These are phyloP conservation scores for Drosophila kambysellisi DNA, from an alignment of 2,888 invertebrate species.

Conservation along the genomic window DNA sequence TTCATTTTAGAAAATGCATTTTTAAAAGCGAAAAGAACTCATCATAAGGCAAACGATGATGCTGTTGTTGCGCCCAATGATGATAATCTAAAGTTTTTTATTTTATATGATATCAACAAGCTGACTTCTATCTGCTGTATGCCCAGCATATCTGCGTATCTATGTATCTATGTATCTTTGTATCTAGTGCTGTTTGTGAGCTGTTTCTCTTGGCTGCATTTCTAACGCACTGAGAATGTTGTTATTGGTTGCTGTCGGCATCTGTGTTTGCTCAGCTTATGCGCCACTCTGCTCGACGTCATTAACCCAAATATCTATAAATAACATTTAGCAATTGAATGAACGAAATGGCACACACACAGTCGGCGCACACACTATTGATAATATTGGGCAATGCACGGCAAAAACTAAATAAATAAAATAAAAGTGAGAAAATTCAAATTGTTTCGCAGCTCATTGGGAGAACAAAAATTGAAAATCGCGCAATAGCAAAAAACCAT, in stretches of 20 bases:
- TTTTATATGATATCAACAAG: constrained; percentile 42
- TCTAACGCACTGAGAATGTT: constrained; percentile 32
- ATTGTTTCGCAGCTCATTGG: constrained; percentile 48
- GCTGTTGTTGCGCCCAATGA: constrained; percentile 20
- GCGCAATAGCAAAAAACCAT: constrained; percentile 26
- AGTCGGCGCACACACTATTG: constrained; percentile 16
- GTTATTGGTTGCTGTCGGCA: constrained; percentile 30
- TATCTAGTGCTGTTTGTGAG: constrained; percentile 25
- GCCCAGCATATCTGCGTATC: constrained; percentile 3
- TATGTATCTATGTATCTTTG: constrained; percentile 6
- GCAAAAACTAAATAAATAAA: neutral
- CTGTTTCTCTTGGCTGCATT: constrained; percentile 49
- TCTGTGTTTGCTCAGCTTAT: constrained; percentile 44
- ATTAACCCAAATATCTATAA: constrained; percentile 78
- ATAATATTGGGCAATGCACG: constrained; percentile 38
- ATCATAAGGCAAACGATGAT: constrained; percentile 52
- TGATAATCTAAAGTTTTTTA: constrained; percentile 66
- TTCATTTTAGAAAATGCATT: constrained; percentile 69
- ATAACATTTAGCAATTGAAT: constrained; percentile 71
- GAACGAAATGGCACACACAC: constrained; percentile 51
- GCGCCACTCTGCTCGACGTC: constrained; percentile 58
- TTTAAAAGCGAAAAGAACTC: constrained; percentile 74
- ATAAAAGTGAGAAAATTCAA: constrained; percentile 23
- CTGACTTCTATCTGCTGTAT: constrained; percentile 16
- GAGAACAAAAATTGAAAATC: constrained; percentile 1